A percentile compares a stretch with the other conserved stretches of the same genome.
Evolutionary conservation across 2,797 vertebrate genomes (phyloP).

Genomic region (Buphagus erythrorhynchus): DNA sequence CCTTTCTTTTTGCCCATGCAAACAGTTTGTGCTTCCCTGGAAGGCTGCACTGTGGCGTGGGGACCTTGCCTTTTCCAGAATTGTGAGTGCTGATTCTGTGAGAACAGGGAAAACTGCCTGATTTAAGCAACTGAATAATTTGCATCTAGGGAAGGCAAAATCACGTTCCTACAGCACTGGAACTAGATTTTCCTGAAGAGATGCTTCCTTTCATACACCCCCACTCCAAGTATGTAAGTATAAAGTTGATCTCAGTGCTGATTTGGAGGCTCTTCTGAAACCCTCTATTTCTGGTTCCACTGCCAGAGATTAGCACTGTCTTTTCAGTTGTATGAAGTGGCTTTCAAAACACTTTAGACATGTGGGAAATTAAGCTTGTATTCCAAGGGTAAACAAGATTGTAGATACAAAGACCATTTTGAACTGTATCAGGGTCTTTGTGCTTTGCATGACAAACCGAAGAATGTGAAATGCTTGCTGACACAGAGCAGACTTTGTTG

Average conservation of each 20-base stretch:
- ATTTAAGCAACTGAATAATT: background rate
- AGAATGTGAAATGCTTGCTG: slow-evolving; percentile 57
- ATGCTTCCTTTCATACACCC: background rate
- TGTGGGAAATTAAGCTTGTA: slow-evolving; percentile 51
- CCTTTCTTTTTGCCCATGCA: background rate
- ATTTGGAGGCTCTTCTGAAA: background rate
- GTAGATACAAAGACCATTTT: slow-evolving; percentile 51
- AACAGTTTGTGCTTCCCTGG: background rate
- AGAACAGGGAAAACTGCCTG: background rate
- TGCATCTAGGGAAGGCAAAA: background rate
- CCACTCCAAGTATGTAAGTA: background rate
- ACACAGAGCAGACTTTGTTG: slow-evolving; percentile 53
- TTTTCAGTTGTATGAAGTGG: slow-evolving; percentile 19
- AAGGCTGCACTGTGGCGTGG: accelerated
- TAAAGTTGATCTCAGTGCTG: background rate
- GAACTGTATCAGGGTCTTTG: slow-evolving; percentile 42
- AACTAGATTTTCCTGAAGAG: background rate
- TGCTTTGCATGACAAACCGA: slow-evolving; percentile 56
- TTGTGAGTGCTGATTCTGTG: background rate
- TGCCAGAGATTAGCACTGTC: slow-evolving; percentile 22
- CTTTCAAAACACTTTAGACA: slow-evolving; percentile 33
- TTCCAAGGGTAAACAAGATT: slow-evolving; percentile 50
- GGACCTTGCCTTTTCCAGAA: background rate
- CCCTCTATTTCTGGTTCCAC: background rate
- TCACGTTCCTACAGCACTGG: background rate